Base-by-base conservation (phyloP, 2,113 vertebrate species). In the Malaclemys terrapin region DNA sequence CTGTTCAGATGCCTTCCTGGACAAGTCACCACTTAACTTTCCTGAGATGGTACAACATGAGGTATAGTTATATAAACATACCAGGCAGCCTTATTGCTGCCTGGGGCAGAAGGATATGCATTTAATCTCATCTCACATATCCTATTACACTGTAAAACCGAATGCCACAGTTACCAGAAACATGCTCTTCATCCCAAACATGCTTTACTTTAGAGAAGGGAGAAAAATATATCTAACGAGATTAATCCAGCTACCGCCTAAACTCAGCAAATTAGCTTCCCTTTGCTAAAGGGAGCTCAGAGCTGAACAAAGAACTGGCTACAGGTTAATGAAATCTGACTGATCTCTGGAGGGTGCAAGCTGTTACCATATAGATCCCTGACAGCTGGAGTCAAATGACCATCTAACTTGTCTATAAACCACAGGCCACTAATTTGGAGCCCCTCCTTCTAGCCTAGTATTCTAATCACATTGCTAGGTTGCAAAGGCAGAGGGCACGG, bases 291-390 rank as follows among this genome's bases (percentile, higher is more conserved):
- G 22, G 45, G 8, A 91, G 29, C 72, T 90, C 88, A 62, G 79
- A 93, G 80, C 59, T 81, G 38, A 53, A 87, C 82, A 94, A 96
- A 78, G 91, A 93, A 92, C 59, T 79, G 82, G 80, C 81, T 95
- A 85, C 91, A 97, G 76, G 94, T 96, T 97, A 96, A 97, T 94
- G 84, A 96, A 94, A 91, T 91, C 87, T 95, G 95, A 97, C 93
- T 91, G 93, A 79, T 96, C 89, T 97, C 94, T 90, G 93, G 90
- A 93, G 90, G 42, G 90, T 96, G 22, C 96, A 92, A 95, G 93
- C 93, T 96, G 94, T 88, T 95, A 79, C 93, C 92, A 16, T 84
- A 69, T 69, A 94, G 91, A 93, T 90, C 82, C 59, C 1, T 0
- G 82, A 90, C 96, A 97, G 88, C 94, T 97, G 94, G 88, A 93